phyloP scores from a whole-genome alignment of 2,113 vertebrate genomes.

The Heterotilapia buettikoferi region DNA sequence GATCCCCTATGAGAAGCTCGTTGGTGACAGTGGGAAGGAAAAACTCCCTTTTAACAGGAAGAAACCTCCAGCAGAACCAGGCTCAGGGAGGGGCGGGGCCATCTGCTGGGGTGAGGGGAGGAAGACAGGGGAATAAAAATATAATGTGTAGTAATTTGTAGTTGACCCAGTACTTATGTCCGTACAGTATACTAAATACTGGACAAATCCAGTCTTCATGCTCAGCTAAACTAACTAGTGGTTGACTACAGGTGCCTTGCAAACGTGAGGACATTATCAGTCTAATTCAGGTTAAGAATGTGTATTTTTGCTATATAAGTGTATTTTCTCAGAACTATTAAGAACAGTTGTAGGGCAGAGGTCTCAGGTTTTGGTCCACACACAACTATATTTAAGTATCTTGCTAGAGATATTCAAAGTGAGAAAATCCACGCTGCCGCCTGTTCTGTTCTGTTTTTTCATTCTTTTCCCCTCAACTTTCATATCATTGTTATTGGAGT shows the following conservation, averaged over 20 bases:
- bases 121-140: background rate
- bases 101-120: background rate
- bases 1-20: rapidly evolving
- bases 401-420: background rate
- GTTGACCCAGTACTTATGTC: background rate
- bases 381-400: background rate
- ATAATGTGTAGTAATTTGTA: background rate
- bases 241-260: background rate
- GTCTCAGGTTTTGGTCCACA: background rate
- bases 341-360: background rate
- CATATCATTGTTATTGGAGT: background rate
- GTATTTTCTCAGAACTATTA: background rate
- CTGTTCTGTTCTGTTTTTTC: background rate
- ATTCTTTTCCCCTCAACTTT: background rate
- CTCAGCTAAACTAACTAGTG: background rate
- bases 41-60: background rate
- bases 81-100: background rate
- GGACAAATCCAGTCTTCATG: background rate
- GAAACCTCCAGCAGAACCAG: background rate
- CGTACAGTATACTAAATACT: background rate
- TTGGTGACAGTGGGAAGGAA: background rate
- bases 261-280: background rate
- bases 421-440: background rate
- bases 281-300: background rate
- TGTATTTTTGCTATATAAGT: background rate